Conservation (phyloP, 1,140 invertebrate species). For the Microplitis mediator region DNA sequence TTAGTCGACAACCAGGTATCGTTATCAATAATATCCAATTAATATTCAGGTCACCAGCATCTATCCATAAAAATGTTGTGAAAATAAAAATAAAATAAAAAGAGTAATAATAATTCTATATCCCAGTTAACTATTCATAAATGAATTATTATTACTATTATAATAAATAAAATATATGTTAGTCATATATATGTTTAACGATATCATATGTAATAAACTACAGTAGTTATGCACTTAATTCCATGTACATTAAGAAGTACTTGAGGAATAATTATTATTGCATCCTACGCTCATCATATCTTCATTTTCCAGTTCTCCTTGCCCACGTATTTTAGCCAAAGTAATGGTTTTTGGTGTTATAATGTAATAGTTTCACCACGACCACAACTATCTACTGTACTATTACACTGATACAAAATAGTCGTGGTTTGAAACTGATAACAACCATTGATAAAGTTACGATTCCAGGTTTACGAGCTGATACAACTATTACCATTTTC, state of each 20-base stretch:
- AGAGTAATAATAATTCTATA: too few relatives aligned
- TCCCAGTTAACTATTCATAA: too few relatives aligned
- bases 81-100: too few relatives aligned
- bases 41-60: too few relatives aligned
- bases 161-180: too few relatives aligned
- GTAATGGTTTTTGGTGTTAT: neutral
- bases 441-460: neutral
- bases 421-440: neutral
- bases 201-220: too few relatives aligned
- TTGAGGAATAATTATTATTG: slow-evolving; percentile 7
- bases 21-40: too few relatives aligned
- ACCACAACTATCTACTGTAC: too few relatives aligned
- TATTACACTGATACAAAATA: neutral
- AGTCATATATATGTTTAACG: neutral
- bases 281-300: slow-evolving; percentile 4
- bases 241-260: neutral
- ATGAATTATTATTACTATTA: too few relatives aligned
- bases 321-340: neutral
- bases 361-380: neutral
- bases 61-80: too few relatives aligned
- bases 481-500: neutral
- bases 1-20: too few relatives aligned
- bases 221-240: too few relatives aligned
- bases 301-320: slow-evolving; percentile 9
- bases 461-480: neutral